Conservation (phyloP, 2,113 vertebrate species). For the Otis tarda region DNA sequence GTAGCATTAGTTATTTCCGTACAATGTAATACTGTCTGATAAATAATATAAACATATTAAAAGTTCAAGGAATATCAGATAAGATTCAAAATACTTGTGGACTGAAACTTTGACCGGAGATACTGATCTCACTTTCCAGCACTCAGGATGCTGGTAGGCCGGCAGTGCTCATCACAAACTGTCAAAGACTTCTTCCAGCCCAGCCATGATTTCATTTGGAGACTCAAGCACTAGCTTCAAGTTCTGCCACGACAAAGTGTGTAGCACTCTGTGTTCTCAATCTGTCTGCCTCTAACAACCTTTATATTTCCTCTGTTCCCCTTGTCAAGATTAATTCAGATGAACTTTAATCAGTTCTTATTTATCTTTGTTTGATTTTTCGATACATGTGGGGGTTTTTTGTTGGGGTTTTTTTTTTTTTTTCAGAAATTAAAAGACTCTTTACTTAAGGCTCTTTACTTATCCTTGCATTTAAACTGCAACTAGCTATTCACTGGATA, state of each 20-base stretch:
- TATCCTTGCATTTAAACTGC: neutral
- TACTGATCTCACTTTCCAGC: neutral
- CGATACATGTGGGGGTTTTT: neutral
- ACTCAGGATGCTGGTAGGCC: neutral
- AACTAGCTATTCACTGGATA: neutral
- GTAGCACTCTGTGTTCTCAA: rapidly evolving
- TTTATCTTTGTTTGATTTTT: neutral
- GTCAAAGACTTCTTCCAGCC: neutral
- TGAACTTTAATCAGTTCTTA: neutral
- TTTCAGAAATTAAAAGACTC: neutral
- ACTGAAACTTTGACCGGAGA: neutral
- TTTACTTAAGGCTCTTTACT: neutral
- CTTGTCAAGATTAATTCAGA: neutral
- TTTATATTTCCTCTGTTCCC: neutral
- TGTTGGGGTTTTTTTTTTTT: neutral
- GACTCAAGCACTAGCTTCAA: neutral
- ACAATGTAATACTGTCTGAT: neutral
- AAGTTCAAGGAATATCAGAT: neutral
- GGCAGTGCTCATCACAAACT: neutral
- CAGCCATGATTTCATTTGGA: neutral
- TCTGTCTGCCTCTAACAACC: neutral
- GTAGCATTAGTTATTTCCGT: neutral
- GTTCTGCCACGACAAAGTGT: neutral
- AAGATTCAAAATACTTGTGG: neutral
- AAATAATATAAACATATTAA: neutral